A percentile compares a stretch with the other conserved stretches of the same genome.
phyloP scores from a whole-genome alignment of 1,140 invertebrate species.

The Caenorhabditis briggsae region DNA sequence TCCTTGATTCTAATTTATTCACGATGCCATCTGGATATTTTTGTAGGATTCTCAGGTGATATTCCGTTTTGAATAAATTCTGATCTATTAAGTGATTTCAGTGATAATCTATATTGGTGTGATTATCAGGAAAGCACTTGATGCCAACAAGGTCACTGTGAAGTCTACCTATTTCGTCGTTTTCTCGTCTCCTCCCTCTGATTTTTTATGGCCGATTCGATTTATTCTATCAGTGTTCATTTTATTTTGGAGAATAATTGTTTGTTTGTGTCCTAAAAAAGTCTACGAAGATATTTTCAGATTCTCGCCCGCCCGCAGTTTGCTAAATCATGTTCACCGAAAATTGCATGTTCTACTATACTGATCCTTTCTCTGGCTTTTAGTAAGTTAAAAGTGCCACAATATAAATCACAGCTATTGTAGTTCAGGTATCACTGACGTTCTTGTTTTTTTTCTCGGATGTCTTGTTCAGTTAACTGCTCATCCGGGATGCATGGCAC shows the following conservation, averaged over 20 bases:
- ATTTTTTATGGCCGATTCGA: neutral
- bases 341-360: neutral
- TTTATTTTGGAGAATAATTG: neutral
- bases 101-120: conserved; percentile 1
- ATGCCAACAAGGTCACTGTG: conserved; percentile 2
- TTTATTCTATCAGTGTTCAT: neutral
- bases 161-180: neutral
- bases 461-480: neutral
- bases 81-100: neutral
- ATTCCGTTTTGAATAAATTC: neutral
- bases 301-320: neutral
- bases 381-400: neutral
- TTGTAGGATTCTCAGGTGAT: conserved; percentile 18
- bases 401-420: neutral
- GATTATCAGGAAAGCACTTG: neutral
- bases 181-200: conserved; percentile 5
- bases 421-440: neutral
- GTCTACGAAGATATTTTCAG: neutral
- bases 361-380: neutral
- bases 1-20: conserved; percentile 6
- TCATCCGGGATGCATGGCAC: conserved; percentile 21
- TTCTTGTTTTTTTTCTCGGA: neutral
- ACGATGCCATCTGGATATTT: neutral
- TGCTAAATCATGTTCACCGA: neutral
- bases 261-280: neutral